Conservation (phyloP, 53 echinoderm and acorn worm species). For the Hippasteria phrygiana region DNA sequence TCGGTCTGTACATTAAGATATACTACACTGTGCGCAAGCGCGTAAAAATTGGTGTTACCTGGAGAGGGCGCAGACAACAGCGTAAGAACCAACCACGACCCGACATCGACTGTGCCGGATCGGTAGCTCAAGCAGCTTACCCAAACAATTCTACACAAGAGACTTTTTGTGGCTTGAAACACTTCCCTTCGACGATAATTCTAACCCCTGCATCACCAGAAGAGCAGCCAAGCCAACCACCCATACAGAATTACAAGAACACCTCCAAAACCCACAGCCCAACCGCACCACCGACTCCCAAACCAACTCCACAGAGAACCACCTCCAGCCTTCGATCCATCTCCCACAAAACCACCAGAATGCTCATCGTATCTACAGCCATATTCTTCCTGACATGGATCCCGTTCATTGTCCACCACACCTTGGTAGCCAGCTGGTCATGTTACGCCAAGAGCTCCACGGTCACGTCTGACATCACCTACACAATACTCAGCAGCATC, state of each 20-base stretch:
- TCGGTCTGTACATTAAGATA: conserved; percentile 12
- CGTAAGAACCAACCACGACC: not conserved
- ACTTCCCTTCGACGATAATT: too few relatives aligned
- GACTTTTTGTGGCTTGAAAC: too few relatives aligned
- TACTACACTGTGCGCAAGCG: not conserved
- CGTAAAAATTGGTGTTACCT: not conserved
- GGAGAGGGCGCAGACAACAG: not conserved
- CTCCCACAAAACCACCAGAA: not conserved
- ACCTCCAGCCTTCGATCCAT: too few relatives aligned
- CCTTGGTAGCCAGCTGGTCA: not conserved
- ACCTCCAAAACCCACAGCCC: too few relatives aligned
- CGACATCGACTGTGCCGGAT: too few relatives aligned
- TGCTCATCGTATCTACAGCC: conserved; percentile 12
- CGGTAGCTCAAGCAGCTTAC: too few relatives aligned
- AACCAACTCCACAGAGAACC: too few relatives aligned
- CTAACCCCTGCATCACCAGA: too few relatives aligned
- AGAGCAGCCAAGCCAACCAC: too few relatives aligned
- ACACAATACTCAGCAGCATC: not conserved
- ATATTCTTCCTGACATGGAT: not conserved
- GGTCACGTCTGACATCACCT: not conserved
- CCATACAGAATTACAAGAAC: too few relatives aligned
- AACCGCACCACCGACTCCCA: too few relatives aligned
- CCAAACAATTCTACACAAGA: too few relatives aligned
- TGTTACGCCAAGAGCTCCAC: not conserved
- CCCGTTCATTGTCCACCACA: not conserved